Evolutionary conservation across 2,797 vertebrate genomes (phyloP).

Genomic region (Sarcophilus harrisii): DNA sequence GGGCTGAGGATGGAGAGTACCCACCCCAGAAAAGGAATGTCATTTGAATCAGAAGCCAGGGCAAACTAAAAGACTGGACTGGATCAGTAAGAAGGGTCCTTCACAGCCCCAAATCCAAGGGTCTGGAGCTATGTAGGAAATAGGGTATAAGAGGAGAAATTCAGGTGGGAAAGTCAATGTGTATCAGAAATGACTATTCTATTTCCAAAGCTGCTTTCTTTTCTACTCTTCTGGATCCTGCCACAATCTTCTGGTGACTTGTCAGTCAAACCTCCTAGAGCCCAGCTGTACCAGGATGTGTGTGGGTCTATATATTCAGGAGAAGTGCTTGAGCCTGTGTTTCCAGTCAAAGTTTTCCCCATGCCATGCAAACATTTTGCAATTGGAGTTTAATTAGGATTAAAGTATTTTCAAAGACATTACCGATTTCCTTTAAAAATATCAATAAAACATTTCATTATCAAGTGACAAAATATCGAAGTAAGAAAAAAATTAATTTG

Average conservation of each 20-base stretch:
- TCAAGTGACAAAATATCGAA: neutral
- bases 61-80: neutral
- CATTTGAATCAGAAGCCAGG: neutral
- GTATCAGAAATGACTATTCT: neutral
- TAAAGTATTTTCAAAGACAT: neutral
- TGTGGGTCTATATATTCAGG: neutral
- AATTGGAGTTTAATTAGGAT: neutral
- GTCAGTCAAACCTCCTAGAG: neutral
- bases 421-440: neutral
- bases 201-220: neutral
- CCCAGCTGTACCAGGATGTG: neutral
- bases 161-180: neutral
- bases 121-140: neutral
- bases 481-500: neutral
- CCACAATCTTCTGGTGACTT: neutral
- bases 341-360: neutral
- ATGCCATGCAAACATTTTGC: neutral
- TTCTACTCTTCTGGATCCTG: neutral
- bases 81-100: neutral
- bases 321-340: neutral
- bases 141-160: neutral
- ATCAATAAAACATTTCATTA: neutral
- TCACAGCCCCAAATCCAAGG: neutral
- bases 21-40: neutral
- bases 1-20: neutral